Evolutionary conservation across 2,888 invertebrate genomes (phyloP).

Genomic region (Leptopilina myrica): DNA sequence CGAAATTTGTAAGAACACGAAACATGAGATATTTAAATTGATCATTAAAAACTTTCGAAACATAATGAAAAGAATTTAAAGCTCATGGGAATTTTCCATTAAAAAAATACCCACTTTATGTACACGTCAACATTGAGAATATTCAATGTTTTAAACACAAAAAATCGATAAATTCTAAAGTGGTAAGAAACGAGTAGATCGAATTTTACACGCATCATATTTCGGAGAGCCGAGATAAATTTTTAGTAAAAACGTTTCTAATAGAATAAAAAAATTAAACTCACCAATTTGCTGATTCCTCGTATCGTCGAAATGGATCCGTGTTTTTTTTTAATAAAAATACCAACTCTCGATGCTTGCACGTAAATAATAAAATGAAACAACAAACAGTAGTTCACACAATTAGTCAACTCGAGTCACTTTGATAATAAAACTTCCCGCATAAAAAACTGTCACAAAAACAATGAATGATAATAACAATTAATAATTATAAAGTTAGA

Average conservation of each 20-base stretch:
- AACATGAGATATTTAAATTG: constrained; percentile 1
- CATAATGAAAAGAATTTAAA: neutral
- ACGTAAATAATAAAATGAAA: neutral
- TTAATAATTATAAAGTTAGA: neutral
- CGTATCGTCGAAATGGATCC: neutral
- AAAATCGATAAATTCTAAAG: too few species aligned
- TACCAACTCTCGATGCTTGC: neutral
- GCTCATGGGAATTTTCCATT: neutral
- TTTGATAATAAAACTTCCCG: neutral
- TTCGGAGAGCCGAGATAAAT: too few species aligned
- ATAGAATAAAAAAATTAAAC: neutral
- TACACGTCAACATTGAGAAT: too few species aligned
- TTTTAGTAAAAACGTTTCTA: neutral
- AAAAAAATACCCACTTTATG: neutral
- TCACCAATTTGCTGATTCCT: constrained; percentile 25
- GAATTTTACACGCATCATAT: too few species aligned
- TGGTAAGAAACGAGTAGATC: too few species aligned
- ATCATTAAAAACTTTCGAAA: neutral
- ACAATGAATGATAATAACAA: neutral
- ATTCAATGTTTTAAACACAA: too few species aligned
- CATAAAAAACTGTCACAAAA: constrained; percentile 1
- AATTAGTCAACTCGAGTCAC: constrained; percentile 18
- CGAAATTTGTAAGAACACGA: neutral
- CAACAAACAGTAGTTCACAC: constrained; percentile 14
- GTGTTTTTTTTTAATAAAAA: neutral